These are phyloP conservation scores for Cerastis leucographa DNA, from an alignment of 2,888 invertebrate genomes.

Conservation along the genomic window DNA sequence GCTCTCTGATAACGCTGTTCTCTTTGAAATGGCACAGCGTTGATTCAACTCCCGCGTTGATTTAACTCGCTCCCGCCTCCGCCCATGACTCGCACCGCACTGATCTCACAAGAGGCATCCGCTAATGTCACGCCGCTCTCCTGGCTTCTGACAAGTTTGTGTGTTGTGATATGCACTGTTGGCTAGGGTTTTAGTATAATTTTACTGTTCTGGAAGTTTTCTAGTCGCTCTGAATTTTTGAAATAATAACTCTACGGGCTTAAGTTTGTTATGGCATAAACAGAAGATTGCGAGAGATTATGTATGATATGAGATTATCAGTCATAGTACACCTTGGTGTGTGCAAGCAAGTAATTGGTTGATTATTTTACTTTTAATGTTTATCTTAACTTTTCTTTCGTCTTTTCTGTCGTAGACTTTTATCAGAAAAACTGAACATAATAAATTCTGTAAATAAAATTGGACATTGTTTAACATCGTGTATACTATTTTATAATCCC, in stretches of 20 bases:
- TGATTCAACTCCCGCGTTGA: neutral
- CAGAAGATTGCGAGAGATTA: neutral
- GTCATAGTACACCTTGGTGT: neutral
- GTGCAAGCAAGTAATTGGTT: neutral
- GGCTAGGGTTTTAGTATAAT: conserved; percentile 9
- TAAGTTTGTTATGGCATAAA: neutral
- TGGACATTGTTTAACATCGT: neutral
- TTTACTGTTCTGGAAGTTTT: conserved; percentile 13
- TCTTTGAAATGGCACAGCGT: neutral
- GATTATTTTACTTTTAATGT: neutral
- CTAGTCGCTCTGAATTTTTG: neutral
- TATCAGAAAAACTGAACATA: neutral
- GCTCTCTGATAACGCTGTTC: neutral
- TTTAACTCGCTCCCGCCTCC: neutral
- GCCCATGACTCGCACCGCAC: conserved; percentile 12
- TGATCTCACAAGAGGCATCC: conserved; percentile 40
- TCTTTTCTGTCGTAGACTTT: no score
- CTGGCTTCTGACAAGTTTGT: conserved; percentile 38
- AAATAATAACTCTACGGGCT: neutral
- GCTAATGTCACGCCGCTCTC: conserved; percentile 65
- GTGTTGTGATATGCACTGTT: conserved; percentile 43
- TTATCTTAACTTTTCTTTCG: no score
- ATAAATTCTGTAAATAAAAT: neutral
- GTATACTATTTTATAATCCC: neutral
- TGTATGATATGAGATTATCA: no score